Evolutionary conservation across 2,888 invertebrate genomes (phyloP).

Genomic region (Caenorhabditis sp.): DNA sequence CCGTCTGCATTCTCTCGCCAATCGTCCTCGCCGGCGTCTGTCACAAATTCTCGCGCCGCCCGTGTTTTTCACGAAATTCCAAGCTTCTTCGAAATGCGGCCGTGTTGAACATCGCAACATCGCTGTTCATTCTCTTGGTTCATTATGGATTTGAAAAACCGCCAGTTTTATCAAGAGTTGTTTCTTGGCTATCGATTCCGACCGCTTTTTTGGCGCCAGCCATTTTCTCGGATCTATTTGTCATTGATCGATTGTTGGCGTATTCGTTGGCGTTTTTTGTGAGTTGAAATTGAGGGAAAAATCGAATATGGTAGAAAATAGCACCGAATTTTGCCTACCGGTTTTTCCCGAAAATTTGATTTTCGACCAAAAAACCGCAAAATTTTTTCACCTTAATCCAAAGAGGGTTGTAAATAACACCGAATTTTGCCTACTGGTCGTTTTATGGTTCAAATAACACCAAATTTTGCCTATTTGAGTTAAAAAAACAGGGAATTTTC

Average conservation of each 20-base stretch:
- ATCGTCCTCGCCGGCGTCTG: conserved; percentile 15
- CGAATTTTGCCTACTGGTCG: no score
- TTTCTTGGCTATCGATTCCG: conserved; percentile 51
- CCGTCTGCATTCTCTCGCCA: conserved; percentile 48
- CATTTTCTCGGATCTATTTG: conserved; percentile 7
- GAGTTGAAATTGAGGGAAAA: no score
- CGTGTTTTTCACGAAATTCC: conserved; percentile 4
- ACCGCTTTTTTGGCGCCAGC: conserved; percentile 26
- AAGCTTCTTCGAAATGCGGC: not conserved
- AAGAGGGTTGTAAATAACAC: no score
- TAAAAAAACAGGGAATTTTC: no score
- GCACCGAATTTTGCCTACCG: no score
- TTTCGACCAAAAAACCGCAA: no score
- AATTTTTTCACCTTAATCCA: no score
- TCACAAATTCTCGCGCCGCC: conserved; percentile 2
- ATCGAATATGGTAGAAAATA: no score
- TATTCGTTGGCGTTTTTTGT: conserved; percentile 30
- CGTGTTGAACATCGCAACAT: no score
- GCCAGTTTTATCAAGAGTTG: conserved; percentile 39
- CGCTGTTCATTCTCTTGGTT: conserved; percentile 18
- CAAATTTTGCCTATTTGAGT: no score
- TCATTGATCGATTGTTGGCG: conserved; percentile 27
- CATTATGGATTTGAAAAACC: conserved; percentile 34
- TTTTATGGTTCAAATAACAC: no score
- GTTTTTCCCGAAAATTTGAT: no score